Evolutionary conservation across 2,797 vertebrate genomes (phyloP).

Genomic region (Characodon lateralis): DNA sequence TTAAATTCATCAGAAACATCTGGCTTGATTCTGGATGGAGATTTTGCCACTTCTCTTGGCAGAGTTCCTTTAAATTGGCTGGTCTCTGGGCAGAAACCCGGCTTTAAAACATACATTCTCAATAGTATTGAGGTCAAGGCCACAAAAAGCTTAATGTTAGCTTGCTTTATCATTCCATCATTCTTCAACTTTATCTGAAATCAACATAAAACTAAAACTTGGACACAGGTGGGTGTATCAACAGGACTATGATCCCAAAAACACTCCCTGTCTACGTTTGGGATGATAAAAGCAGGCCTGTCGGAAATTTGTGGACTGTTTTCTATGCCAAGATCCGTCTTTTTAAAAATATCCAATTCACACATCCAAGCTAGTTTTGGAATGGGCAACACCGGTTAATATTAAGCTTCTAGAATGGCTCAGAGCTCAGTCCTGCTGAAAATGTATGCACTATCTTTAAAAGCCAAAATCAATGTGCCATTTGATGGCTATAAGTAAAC

Average conservation of each 20-base stretch:
- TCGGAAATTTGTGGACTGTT: neutral
- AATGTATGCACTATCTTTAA: no score
- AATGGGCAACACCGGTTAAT: neutral
- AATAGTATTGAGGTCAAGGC: neutral
- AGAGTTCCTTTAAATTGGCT: no score
- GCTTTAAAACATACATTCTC: no score
- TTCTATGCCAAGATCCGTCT: neutral
- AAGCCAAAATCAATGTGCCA: neutral
- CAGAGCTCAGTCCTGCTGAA: no score
- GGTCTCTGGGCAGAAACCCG: neutral
- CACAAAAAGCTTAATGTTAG: neutral
- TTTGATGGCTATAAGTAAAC: no score
- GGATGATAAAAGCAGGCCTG: neutral
- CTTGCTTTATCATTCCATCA: neutral
- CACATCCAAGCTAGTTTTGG: neutral
- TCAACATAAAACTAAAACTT: no score
- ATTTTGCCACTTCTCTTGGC: no score
- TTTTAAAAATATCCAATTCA: neutral
- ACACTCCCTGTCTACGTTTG: neutral
- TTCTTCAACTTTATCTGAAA: neutral
- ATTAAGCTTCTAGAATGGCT: neutral
- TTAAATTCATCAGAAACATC: no score
- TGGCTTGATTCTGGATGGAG: no score
- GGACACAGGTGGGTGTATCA: no score
- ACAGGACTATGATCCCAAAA: neutral